Base-by-base conservation (phyloP, 2,888 invertebrate genomes). In the Stenodera caucasica region DNA sequence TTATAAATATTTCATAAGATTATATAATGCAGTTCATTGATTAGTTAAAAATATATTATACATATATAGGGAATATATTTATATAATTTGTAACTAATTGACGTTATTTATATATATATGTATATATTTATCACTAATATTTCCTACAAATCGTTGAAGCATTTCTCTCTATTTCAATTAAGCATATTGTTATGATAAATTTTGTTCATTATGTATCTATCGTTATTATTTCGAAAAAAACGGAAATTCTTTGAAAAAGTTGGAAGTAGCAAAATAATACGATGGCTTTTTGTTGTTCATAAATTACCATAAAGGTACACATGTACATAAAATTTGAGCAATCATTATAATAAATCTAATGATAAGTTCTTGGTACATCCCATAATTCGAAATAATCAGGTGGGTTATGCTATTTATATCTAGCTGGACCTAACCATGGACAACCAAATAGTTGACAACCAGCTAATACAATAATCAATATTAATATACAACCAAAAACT, bases 381-480 rank as follows among this genome's bases (percentile, higher is more conserved):
- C 79, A 79, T 57, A 79, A 63, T 66, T 78, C 79, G 55, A 79
- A 78, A 62, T 78, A 77, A 63, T 78, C 74, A 5, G 77, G 76
- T 45, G 74, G 72, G 67, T 71, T 73, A 79, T 85, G 85, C 85
- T 86, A 87, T 85, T 87, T 87, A 82, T 85, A 86, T 68, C 85
- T 80, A 14, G 84, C 83, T 21, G 86, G 86, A 0, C 86, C 88
- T 55, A 88, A 82, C 86, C 88, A 87, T 52, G 88, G 86, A 78
- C 88, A 89, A 53, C 88, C 88, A 82, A 89, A 85, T 74, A 89
- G 82, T 82, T 90, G 89, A 77, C 89, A 89, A 49, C 86, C 81
- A 12, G 88, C 84, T 49, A 90, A 80, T 3, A 85, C 83, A 49
- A 89, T 69, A 4, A 87, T 79, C 9, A 89, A 75, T 35, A 88